phyloP scores from a whole-genome alignment of 2,888 invertebrate species.

The Halocaridina rubra region DNA sequence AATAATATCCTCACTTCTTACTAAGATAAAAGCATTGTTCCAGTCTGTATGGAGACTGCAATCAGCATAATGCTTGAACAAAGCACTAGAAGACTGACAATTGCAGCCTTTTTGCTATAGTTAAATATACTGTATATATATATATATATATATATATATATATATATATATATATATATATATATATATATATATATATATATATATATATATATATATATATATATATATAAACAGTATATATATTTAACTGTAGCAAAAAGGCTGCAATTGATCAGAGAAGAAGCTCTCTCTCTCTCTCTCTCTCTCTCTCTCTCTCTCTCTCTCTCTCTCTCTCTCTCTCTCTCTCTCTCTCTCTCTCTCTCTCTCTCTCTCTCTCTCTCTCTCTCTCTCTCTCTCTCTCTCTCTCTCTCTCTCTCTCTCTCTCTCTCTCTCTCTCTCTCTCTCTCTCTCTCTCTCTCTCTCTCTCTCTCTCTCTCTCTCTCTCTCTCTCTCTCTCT shows the following conservation, averaged over 20 bases:
- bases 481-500: not conserved
- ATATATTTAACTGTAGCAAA: not conserved
- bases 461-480: not conserved
- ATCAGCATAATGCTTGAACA: no score
- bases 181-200: constrained; percentile 1
- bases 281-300: not conserved
- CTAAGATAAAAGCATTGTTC: no score
- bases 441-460: not conserved
- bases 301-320: not conserved
- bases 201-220: not conserved
- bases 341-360: constrained; percentile 6
- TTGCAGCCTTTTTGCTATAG: no score
- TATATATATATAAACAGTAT: not conserved
- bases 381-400: constrained; percentile 2
- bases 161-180: not conserved
- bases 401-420: not conserved
- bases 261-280: no score
- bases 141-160: not conserved
- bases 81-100: not conserved
- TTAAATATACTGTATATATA: no score
- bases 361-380: not conserved
- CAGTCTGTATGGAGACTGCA: no score
- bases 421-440: not conserved
- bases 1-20: no score
- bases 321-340: not conserved